Evolutionary conservation across 2,888 invertebrate genomes (phyloP), one percentile per base, ranked within the genome.

Genomic region (Diaperis boleti): DNA sequence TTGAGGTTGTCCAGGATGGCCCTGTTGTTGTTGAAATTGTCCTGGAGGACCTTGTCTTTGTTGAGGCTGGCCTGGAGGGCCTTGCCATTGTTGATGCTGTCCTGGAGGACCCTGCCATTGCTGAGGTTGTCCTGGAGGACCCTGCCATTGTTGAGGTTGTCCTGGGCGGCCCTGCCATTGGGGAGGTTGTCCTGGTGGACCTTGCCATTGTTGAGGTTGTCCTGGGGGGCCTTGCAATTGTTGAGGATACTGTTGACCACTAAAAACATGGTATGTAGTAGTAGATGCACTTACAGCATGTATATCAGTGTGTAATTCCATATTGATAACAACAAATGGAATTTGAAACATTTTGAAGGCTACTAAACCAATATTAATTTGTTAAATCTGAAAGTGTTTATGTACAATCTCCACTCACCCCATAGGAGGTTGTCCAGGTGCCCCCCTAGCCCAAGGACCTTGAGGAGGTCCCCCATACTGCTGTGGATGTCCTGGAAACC

Each of bases 1-100:
- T n/a, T n/a, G n/a, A n/a, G n/a, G n/a, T n/a, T n/a, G n/a, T n/a
- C n/a, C n/a, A n/a, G n/a, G n/a, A n/a, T n/a, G n/a, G n/a, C n/a
- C n/a, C n/a, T n/a, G n/a, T n/a, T n/a, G 67, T 14, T 44, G 64
- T 41, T 59, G 62, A 3, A 22, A 26, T 33, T 52, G 35, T 18
- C 37, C 13, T 52, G 41, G 11, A 5, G 54, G 15, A 22, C 20
- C 20, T 22, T 18, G 31, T 18, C 8, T 8, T 2, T 15, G 18
- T 35, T 50, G 26, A 2, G 37, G 15, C 33, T 20, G 26, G 22
- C 7, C 22, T 22, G 7, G 22, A 7, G 26, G 26, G 3, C 26
- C 26, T 26, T 2, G 26, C 20, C 20, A 20, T 26, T 26, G 26
- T 5, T 26, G 26, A 8, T 26, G 26, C n/a, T 26, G 26, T 20